Evolutionary conservation across 1,140 invertebrate species (phyloP).

Genomic region (Panagrolaimus sp.): DNA sequence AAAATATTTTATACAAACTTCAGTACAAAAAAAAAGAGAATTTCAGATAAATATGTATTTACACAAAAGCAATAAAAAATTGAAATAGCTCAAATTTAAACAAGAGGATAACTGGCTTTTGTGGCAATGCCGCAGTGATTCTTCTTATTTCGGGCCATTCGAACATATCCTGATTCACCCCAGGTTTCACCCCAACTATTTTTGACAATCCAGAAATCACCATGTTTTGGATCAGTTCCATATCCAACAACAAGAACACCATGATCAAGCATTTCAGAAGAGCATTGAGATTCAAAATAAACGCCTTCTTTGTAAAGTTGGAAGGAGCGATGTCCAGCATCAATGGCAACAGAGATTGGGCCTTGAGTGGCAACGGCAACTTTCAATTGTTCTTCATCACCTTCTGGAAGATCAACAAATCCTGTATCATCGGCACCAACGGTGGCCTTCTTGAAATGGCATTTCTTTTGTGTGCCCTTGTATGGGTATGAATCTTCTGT

Average conservation of each 20-base stretch:
- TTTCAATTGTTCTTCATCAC: slow-evolving; percentile 68
- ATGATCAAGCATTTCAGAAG: slow-evolving; percentile 73
- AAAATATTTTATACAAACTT: too few relatives aligned
- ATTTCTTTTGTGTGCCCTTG: slow-evolving; percentile 68
- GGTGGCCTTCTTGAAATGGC: slow-evolving; percentile 69
- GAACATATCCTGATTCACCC: slow-evolving; percentile 65
- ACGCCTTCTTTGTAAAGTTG: slow-evolving; percentile 70
- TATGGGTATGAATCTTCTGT: slow-evolving; percentile 87
- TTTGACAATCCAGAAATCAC: slow-evolving; percentile 82
- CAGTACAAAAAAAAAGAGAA: too few relatives aligned
- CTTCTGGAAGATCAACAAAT: slow-evolving; percentile 69
- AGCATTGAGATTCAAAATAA: slow-evolving; percentile 70
- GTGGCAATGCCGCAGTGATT: slow-evolving; percentile 65
- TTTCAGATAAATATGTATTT: too few relatives aligned
- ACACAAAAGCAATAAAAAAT: too few relatives aligned
- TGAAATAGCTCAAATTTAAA: slow-evolving; percentile 40
- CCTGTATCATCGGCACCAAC: slow-evolving; percentile 77
- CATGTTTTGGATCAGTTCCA: slow-evolving; percentile 66
- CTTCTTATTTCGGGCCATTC: slow-evolving; percentile 63
- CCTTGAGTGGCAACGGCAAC: slow-evolving; percentile 79
- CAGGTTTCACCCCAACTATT: slow-evolving; percentile 67
- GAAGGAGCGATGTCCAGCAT: slow-evolving; percentile 75
- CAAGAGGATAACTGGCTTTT: slow-evolving; percentile 62
- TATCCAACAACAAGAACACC: slow-evolving; percentile 81
- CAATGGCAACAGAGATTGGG: slow-evolving; percentile 78